Evolutionary conservation across 2,888 invertebrate genomes (phyloP).

Genomic region (Cetonia aurata): DNA sequence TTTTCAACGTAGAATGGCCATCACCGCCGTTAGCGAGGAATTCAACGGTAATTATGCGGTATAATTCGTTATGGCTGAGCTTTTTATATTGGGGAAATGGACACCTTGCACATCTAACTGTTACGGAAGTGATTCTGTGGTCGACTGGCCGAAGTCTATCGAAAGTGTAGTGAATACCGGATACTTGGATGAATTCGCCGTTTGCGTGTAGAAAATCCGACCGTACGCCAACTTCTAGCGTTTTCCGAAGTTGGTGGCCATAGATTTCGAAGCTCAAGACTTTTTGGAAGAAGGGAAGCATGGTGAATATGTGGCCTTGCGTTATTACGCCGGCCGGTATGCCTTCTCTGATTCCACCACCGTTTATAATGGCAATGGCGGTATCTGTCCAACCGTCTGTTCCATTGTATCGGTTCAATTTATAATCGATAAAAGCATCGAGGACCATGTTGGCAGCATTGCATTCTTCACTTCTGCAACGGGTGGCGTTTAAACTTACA

Average conservation of each 20-base stretch:
- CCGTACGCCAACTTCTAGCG: constrained; percentile 60
- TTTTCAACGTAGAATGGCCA: constrained; percentile 70
- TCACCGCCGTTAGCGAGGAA: constrained; percentile 83
- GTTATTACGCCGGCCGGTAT: constrained; percentile 73
- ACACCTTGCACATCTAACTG: constrained; percentile 79
- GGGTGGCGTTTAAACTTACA: constrained; percentile 67
- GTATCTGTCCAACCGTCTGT: constrained; percentile 79
- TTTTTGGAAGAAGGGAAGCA: constrained; percentile 81
- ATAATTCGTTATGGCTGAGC: constrained; percentile 70
- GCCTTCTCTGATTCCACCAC: constrained; percentile 78
- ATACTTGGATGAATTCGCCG: constrained; percentile 86
- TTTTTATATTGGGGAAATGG: constrained; percentile 70
- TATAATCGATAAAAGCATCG: constrained; percentile 79
- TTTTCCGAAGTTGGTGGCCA: constrained; percentile 73
- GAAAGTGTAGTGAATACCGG: constrained; percentile 80
- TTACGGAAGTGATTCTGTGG: constrained; percentile 73
- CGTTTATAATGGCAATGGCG: constrained; percentile 80
- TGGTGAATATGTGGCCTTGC: constrained; percentile 73
- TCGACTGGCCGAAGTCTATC: constrained; percentile 74
- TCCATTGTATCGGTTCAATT: constrained; percentile 64
- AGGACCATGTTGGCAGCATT: constrained; percentile 87
- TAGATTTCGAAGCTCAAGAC: constrained; percentile 74
- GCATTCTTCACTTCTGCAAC: constrained; percentile 82
- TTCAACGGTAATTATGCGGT: constrained; percentile 75
- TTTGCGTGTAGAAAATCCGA: constrained; percentile 59